Percentiles rank a stretch among this genome's conserved stretches.
Evolutionary conservation across 2,888 invertebrate genomes (phyloP).

Genomic region (Plagodis dolabraria): DNA sequence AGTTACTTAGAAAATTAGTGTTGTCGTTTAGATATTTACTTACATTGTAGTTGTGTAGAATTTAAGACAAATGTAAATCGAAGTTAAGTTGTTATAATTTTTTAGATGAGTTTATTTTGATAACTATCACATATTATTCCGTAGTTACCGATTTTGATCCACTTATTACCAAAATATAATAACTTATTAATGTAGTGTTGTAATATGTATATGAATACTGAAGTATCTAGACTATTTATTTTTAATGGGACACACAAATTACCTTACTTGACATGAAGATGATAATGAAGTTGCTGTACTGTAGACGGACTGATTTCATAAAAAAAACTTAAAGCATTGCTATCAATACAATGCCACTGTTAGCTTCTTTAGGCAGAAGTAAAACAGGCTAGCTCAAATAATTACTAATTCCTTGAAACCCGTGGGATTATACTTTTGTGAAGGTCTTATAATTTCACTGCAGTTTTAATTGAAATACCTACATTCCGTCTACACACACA

Average conservation of each 20-base stretch:
- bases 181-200: slow-evolving; percentile 43
- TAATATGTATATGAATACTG: slow-evolving; percentile 45
- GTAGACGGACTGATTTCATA: too few relatives aligned
- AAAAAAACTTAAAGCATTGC: too few relatives aligned
- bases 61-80: slow-evolving; percentile 46
- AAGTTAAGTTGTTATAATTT: slow-evolving; percentile 59
- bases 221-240: slow-evolving; percentile 47
- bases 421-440: too few relatives aligned
- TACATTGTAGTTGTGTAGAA: slow-evolving; percentile 62
- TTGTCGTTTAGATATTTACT: slow-evolving; percentile 72
- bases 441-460: too few relatives aligned
- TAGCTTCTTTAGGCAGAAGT: too few relatives aligned
- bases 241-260: slow-evolving; percentile 20
- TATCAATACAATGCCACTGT: too few relatives aligned
- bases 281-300: too few relatives aligned
- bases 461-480: background rate
- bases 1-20: slow-evolving; percentile 60
- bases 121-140: slow-evolving; percentile 65
- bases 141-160: slow-evolving; percentile 52
- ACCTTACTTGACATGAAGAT: too few relatives aligned
- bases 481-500: background rate
- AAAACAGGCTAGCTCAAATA: too few relatives aligned
- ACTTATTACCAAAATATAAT: too few relatives aligned
- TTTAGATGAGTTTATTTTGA: slow-evolving; percentile 80
- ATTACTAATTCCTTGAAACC: too few relatives aligned